Conservation (phyloP, 2,888 invertebrate species). For the Macaria notata region DNA sequence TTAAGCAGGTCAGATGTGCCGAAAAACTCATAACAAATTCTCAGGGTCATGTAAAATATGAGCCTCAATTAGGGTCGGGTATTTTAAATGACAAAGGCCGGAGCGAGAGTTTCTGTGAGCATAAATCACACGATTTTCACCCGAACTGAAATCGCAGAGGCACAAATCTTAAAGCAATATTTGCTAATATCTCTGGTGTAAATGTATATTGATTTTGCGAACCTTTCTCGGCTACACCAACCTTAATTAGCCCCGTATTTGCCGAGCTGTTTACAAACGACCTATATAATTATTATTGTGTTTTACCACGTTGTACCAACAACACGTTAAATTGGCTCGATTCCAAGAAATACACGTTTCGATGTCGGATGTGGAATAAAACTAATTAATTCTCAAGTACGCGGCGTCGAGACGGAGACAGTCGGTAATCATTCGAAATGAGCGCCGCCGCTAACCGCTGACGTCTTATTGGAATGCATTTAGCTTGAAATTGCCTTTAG, state of each 20-base stretch:
- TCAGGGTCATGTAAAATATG: too few species aligned
- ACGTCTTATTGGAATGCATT: slow-evolving; percentile 37
- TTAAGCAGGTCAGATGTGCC: too few species aligned
- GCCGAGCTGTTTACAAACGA: slow-evolving; percentile 15
- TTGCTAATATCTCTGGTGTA: slow-evolving; percentile 6
- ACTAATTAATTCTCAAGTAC: slow-evolving; percentile 39
- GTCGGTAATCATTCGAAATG: slow-evolving; percentile 24
- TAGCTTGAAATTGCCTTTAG: slow-evolving; percentile 43
- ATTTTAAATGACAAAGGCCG: slow-evolving; percentile 26
- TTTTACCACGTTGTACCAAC: slow-evolving; percentile 29
- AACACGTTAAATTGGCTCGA: slow-evolving; percentile 30
- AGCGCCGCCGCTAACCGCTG: slow-evolving; percentile 13
- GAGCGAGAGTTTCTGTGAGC: background rate
- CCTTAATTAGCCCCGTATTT: slow-evolving; percentile 28
- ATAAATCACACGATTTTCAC: background rate
- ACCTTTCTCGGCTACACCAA: slow-evolving; percentile 16
- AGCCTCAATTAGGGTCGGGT: slow-evolving; percentile 20
- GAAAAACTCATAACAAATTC: background rate
- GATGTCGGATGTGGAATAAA: slow-evolving; percentile 24
- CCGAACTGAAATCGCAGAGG: background rate
- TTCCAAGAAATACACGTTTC: slow-evolving; percentile 32
- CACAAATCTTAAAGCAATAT: slow-evolving; percentile 11
- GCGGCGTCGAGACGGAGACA: slow-evolving; percentile 30
- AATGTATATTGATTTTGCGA: slow-evolving; percentile 14
- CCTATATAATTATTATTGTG: slow-evolving; percentile 19